A percentile compares a stretch with the other conserved stretches of the same genome.
Evolutionary conservation across 2,113 vertebrate species (phyloP).

Genomic region (Coreoperca whiteheadi): DNA sequence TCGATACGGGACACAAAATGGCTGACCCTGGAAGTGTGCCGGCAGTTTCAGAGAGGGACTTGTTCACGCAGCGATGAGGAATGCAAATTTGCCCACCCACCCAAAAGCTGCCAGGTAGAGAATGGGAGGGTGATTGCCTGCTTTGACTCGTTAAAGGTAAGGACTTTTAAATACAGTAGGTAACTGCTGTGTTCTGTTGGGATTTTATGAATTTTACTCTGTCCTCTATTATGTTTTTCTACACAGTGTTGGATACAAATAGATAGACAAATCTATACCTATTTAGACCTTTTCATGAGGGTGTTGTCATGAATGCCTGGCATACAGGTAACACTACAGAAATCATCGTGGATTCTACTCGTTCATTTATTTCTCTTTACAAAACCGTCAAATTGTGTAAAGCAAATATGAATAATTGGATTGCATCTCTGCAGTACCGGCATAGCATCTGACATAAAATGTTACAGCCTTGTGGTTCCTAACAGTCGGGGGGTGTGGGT

Average conservation of each 20-base stretch:
- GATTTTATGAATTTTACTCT: neutral
- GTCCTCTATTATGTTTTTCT: neutral
- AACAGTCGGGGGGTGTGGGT: conserved; percentile 50
- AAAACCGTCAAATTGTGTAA: neutral
- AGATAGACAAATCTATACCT: neutral
- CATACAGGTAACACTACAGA: neutral
- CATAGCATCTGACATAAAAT: conserved; percentile 29
- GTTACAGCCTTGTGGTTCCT: conserved; percentile 29
- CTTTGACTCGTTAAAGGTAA: conserved; percentile 99
- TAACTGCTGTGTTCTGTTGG: neutral
- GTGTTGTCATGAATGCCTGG: neutral
- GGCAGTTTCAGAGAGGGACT: conserved; percentile 98
- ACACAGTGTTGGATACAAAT: neutral
- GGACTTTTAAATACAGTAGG: conserved; percentile 36
- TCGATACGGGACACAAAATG: conserved; percentile 98
- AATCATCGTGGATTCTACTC: neutral
- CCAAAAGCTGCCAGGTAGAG: conserved; percentile 99
- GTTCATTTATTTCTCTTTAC: neutral
- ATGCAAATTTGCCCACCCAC: conserved; percentile 99
- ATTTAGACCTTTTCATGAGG: neutral
- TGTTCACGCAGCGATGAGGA: conserved; percentile 99
- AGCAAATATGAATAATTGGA: neutral
- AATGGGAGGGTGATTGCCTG: conserved; percentile 99
- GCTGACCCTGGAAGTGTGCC: conserved; percentile 99
- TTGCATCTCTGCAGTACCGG: neutral